These are phyloP conservation scores for Osmerus mordax DNA, from an alignment of 2,113 vertebrate genomes.

Conservation along the genomic window DNA sequence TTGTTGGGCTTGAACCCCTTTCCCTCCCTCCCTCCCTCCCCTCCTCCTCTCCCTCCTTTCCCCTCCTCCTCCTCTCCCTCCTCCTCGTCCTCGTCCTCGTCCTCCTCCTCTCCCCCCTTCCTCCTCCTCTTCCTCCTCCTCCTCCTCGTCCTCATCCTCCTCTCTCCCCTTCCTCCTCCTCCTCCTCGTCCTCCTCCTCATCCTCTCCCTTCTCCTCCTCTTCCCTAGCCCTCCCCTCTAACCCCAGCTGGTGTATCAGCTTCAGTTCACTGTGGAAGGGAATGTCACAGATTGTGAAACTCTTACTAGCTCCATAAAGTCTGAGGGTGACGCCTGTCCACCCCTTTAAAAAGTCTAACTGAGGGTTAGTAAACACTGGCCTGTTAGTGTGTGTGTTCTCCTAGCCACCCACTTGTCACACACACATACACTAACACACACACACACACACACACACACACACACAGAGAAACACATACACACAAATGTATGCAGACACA, in stretches of 20 bases:
- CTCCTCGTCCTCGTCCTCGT: neutral
- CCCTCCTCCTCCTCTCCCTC: neutral
- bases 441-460: slow-evolving; percentile 12
- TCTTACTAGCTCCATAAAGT: slow-evolving; percentile 50
- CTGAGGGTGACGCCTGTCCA: slow-evolving; percentile 43
- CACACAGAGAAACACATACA: slow-evolving; percentile 18
- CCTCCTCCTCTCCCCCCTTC: neutral
- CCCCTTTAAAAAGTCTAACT: slow-evolving; percentile 34
- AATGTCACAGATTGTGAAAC: slow-evolving; percentile 46
- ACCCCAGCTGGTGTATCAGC: slow-evolving; percentile 10
- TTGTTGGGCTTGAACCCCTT: slow-evolving; percentile 17
- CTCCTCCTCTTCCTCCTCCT: slow-evolving; percentile 8
- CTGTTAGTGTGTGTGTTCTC: neutral
- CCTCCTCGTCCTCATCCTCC: neutral
- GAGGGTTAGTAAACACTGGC: slow-evolving; percentile 34
- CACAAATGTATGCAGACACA: neutral
- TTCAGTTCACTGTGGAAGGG: slow-evolving; percentile 40
- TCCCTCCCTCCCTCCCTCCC: too few species aligned
- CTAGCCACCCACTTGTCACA: neutral
- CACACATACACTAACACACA: neutral
- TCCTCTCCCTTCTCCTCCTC: neutral
- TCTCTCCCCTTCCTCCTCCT: neutral
- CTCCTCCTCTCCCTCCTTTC: too few species aligned
- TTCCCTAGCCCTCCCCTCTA: neutral
- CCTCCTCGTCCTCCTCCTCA: slow-evolving; percentile 18